Base-by-base conservation (phyloP, 1,140 invertebrate species). In the Drosophila micromelanica region DNA sequence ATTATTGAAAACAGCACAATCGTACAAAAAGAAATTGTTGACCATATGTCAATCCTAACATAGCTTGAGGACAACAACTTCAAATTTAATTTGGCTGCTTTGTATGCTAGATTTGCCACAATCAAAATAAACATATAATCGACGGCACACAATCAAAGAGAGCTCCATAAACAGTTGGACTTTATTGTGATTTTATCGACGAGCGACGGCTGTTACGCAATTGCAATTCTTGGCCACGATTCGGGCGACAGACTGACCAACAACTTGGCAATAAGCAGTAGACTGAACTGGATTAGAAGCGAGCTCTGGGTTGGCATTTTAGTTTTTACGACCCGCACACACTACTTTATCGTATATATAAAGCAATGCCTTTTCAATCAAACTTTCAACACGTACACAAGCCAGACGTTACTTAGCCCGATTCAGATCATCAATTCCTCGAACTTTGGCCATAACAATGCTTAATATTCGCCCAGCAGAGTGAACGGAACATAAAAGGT, bases 91-190 rank as follows among this genome's bases (percentile, higher is more conserved):
- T 85, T 73, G 17, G 38, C 56, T 78, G 68, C 30, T 27, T 72
- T 78, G 69, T 30, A 78, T 61, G 74, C 49, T 54, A 75, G 61
- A 81, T 81, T 87, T 65, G 35, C 49, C 32, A 56, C 54, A 68
- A 85, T 86, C 65, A 51, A 67, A 75, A 68, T 74, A 85, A 67
- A 86, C 75, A 77, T 65, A 64, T 72, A 77, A 80, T 86, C 77
- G 73, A 71, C 64, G 56, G 37, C 49, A 63, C 67, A 73, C 55
- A 86, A 64, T 71, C 56, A 45, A 52, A 70, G 54, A 43, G 12
- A 52, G 35, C 15, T 30, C 38, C 46, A 80, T 80, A 77, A 85
- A 75, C 70, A 75, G 78, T 68, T 62, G 20, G 48, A 65, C 37
- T 81, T 85, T 85, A 82, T 87, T 81, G 75, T 27, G 78, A 46